Evolutionary conservation across 2,113 vertebrate genomes (phyloP).

Genomic region (Hiodon tergisus): DNA sequence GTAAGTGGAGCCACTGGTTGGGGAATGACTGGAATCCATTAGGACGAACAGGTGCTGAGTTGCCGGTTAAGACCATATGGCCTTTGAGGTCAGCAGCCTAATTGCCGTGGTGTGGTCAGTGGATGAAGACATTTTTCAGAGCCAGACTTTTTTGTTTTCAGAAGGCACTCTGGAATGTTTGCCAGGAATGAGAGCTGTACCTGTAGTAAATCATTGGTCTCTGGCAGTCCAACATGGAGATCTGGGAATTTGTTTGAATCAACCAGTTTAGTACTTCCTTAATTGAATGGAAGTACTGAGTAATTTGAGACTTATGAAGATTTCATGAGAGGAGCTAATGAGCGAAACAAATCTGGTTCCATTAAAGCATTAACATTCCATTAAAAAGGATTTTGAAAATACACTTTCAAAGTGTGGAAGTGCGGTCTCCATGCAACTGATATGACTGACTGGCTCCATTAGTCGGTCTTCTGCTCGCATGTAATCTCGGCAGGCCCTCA

Average conservation of each 20-base stretch:
- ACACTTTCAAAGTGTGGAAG: too few species aligned
- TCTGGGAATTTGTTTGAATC: slow-evolving; percentile 21
- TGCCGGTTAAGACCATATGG: slow-evolving; percentile 50
- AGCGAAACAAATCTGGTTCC: too few species aligned
- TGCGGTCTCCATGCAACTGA: too few species aligned
- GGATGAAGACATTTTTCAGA: slow-evolving; percentile 47
- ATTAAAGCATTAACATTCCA: too few species aligned
- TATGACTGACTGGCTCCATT: too few species aligned
- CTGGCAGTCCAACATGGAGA: not conserved
- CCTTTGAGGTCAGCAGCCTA: slow-evolving; percentile 54
- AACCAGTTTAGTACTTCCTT: slow-evolving; percentile 16
- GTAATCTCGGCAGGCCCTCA: too few species aligned
- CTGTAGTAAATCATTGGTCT: slow-evolving; percentile 35
- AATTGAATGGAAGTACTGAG: slow-evolving; percentile 15
- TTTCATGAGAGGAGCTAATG: too few species aligned
- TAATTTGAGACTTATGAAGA: not conserved
- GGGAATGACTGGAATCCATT: slow-evolving; percentile 47
- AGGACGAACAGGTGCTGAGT: slow-evolving; percentile 54
- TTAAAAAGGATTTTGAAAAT: too few species aligned
- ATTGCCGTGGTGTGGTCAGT: slow-evolving; percentile 50
- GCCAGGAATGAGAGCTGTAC: slow-evolving; percentile 22
- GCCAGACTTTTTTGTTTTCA: slow-evolving; percentile 34
- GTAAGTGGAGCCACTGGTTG: slow-evolving; percentile 20
- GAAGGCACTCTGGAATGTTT: slow-evolving; percentile 28
- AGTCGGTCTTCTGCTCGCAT: too few species aligned